These are phyloP conservation scores for Rhadina sibilatrix DNA, from an alignment of 2,113 vertebrate genomes.

Conservation along the genomic window DNA sequence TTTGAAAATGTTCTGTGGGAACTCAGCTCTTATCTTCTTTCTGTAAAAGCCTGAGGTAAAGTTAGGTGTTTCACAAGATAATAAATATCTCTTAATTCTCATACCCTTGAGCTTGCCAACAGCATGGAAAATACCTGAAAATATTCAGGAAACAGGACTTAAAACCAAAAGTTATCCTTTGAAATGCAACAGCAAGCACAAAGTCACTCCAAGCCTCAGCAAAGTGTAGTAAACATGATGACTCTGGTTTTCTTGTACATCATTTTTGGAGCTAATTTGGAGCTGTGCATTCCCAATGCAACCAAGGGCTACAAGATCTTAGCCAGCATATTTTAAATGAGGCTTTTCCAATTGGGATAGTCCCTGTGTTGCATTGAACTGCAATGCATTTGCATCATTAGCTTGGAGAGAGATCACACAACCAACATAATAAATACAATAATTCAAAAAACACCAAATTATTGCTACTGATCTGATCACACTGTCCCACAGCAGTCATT, in stretches of 20 bases:
- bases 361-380: conserved; percentile 42
- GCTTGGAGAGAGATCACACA: not conserved
- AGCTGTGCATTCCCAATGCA: conserved; percentile 49
- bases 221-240: conserved; percentile 55
- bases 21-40: not conserved
- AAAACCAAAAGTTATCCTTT: not conserved
- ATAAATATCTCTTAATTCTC: not conserved
- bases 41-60: not conserved
- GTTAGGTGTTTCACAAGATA: not conserved
- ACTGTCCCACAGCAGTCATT: not conserved
- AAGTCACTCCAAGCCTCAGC: conserved; percentile 25
- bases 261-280: conserved; percentile 59
- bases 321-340: conserved; percentile 69
- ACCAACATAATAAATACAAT: not conserved
- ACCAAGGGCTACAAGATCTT: conserved; percentile 40
- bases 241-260: conserved; percentile 39
- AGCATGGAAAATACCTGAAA: not conserved
- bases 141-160: not conserved
- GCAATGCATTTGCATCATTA: conserved; percentile 43
- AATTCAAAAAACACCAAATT: not conserved
- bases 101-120: not conserved
- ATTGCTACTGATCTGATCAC: not conserved
- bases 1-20: not conserved
- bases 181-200: conserved; percentile 54
- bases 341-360: conserved; percentile 31